Evolutionary conservation across 2,113 vertebrate species (phyloP), one percentile per base, ranked within the genome.

Genomic region (Alligator mississippiensis): DNA sequence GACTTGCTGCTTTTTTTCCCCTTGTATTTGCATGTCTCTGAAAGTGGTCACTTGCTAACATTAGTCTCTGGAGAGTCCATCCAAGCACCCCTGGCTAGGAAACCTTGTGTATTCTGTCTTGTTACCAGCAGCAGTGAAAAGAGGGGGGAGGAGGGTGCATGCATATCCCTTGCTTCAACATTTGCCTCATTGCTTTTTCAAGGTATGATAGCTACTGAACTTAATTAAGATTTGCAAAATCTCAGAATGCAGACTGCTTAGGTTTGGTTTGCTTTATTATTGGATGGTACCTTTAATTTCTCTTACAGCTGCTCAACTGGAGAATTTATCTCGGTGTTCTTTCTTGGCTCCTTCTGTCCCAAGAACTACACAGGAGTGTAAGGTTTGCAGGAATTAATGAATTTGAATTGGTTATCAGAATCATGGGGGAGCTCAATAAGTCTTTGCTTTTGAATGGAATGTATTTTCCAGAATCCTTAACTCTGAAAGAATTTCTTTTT

Each of bases 51-150:
- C 72, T 77, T 38, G 14, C 82, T 82, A 85, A 0, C 57, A 72
- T 18, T 19, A 19, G 0, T 17, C 7, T 17, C 22, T 34, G 22
- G 22, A 1, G 5, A 14, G 63, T 62, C 14, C 4, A 10, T 1
- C 1, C 15, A 10, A 5, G 24, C 19, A 58, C 34, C 38, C 2
- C 1, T 21, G 34, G 11, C 7, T 25, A 19, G 16, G 2, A 38
- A 38, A 34, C 38, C 58, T 54, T 38, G 2, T 1, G 2, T 54
- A 13, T 72, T 18, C 22, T 72, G 30, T 8, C 47, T 47, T 47
- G 47, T 47, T 47, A 9, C 47, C 47, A 47, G 7, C 7, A 47
- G 47, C 47, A 47, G 47, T 47, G 47, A 47, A 47, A 47, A 47
- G 47, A 38, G 47, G 6, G 47, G 47, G 47, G 47, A 47, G 47